Conservation (phyloP, 1,140 invertebrate genomes). For the Drosophila repleta region DNA sequence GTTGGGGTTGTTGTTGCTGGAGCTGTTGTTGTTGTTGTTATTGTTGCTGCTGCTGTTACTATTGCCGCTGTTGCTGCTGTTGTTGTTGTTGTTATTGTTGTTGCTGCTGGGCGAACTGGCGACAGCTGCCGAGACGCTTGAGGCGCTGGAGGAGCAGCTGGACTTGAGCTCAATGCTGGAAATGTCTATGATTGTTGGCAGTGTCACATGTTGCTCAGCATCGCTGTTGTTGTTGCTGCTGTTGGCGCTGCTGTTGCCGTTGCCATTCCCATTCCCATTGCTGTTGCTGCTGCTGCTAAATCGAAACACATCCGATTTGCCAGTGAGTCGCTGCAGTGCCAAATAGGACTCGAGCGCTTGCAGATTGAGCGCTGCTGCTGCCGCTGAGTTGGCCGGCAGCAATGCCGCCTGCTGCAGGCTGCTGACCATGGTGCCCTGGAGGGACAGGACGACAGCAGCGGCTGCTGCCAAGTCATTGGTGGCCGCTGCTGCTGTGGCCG, state of each 20-base stretch:
- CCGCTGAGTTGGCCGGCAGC: slow-evolving; percentile 90
- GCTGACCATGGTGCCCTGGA: slow-evolving; percentile 91
- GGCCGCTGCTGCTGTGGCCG: slow-evolving; percentile 65
- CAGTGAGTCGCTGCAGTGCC: slow-evolving; percentile 89
- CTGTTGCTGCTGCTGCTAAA: slow-evolving; percentile 45
- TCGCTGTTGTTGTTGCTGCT: slow-evolving; percentile 51
- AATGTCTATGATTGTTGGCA: slow-evolving; percentile 64
- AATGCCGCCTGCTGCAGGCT: slow-evolving; percentile 90
- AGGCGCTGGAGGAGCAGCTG: slow-evolving; percentile 84
- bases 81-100: slow-evolving; percentile 39
- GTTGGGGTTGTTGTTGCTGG: not conserved
- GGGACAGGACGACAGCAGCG: slow-evolving; percentile 87
- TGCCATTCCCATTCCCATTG: slow-evolving; percentile 37
- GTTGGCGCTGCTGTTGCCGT: slow-evolving; percentile 16
- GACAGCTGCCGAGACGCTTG: slow-evolving; percentile 60
- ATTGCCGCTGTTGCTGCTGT: slow-evolving; percentile 33
- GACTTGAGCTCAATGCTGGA: slow-evolving; percentile 83
- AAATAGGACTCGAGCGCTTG: slow-evolving; percentile 93
- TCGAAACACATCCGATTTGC: slow-evolving; percentile 80
- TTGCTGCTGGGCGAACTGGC: slow-evolving; percentile 32
- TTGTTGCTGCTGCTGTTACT: slow-evolving; percentile 41
- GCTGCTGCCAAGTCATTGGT: slow-evolving; percentile 83
- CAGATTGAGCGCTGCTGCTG: slow-evolving; percentile 91
- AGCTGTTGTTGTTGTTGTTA: slow-evolving; percentile 26
- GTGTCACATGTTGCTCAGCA: slow-evolving; percentile 31